Evolutionary conservation across 2,888 invertebrate species (phyloP).

Genomic region (Athrips mouffetella): DNA sequence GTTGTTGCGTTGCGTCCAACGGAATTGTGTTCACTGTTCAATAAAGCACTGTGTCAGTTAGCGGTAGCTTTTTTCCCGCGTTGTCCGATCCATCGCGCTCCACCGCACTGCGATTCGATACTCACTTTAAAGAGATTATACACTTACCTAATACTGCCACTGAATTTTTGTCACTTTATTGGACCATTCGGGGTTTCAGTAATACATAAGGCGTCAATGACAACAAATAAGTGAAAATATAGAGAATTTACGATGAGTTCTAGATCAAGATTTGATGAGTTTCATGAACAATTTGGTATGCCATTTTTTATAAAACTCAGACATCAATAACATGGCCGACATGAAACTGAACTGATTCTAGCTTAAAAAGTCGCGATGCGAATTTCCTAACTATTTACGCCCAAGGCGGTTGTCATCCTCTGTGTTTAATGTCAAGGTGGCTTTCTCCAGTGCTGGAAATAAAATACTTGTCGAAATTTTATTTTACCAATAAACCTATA

Average conservation of each 20-base stretch:
- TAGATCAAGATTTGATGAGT: too few species aligned
- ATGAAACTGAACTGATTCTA: too few species aligned
- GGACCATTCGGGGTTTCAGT: too few species aligned
- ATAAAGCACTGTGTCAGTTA: slow-evolving; percentile 74
- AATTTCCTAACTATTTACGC: too few species aligned
- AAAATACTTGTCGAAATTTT: neutral
- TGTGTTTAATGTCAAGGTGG: slow-evolving; percentile 7
- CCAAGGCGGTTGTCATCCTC: slow-evolving; percentile 6
- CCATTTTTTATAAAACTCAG: too few species aligned
- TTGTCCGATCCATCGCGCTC: slow-evolving; percentile 46
- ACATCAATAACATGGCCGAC: too few species aligned
- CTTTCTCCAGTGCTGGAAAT: neutral
- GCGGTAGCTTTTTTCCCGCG: slow-evolving; percentile 68
- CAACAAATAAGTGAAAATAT: too few species aligned
- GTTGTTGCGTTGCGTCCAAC: slow-evolving; percentile 44
- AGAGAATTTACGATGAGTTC: too few species aligned
- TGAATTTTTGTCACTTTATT: neutral
- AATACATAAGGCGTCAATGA: too few species aligned
- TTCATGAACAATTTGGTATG: too few species aligned
- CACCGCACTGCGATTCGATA: slow-evolving; percentile 49
- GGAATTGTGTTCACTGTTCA: slow-evolving; percentile 67
- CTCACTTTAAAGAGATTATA: slow-evolving; percentile 23
- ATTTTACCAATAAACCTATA: neutral
- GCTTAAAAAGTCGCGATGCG: too few species aligned
- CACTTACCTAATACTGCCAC: neutral